A percentile compares a stretch with the other conserved stretches of the same genome.
Evolutionary conservation across 2,888 invertebrate species (phyloP).

Genomic region (Ophion slaviceki): DNA sequence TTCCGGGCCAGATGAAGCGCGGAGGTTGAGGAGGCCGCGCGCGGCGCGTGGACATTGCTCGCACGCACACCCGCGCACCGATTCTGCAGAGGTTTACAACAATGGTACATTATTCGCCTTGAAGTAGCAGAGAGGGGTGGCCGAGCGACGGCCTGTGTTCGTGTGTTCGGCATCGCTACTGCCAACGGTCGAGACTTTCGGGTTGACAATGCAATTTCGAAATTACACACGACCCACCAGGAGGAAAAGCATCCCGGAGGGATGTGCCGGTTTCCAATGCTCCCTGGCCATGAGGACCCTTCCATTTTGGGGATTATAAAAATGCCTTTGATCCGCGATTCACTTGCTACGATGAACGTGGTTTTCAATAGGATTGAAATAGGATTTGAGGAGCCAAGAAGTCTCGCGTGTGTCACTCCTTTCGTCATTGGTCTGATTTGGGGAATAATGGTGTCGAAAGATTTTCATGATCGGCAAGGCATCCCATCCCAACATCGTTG

Average conservation of each 20-base stretch:
- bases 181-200: constrained; percentile 44
- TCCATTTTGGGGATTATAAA: constrained; percentile 55
- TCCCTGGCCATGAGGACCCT: constrained; percentile 31
- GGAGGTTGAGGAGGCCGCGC: constrained; percentile 45
- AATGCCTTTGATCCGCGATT: constrained; percentile 61
- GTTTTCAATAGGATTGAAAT: constrained; percentile 14
- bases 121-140: constrained; percentile 50
- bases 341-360: background rate
- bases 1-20: constrained; percentile 52
- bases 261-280: constrained; percentile 30
- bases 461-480: background rate
- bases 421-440: background rate
- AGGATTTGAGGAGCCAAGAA: background rate
- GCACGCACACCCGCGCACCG: constrained; percentile 54
- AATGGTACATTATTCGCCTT: constrained; percentile 76
- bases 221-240: constrained; percentile 67
- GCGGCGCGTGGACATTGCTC: constrained; percentile 48
- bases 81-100: constrained; percentile 65
- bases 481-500: too few species aligned
- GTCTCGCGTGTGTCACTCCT: background rate
- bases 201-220: constrained; percentile 71
- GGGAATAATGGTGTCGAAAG: background rate
- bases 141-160: background rate
- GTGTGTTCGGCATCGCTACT: constrained; percentile 48
- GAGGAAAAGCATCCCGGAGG: constrained; percentile 48